A percentile compares a stretch with the other conserved stretches of the same genome.
phyloP scores from a whole-genome alignment of 2,797 vertebrate genomes.

The Taeniopygia guttata region DNA sequence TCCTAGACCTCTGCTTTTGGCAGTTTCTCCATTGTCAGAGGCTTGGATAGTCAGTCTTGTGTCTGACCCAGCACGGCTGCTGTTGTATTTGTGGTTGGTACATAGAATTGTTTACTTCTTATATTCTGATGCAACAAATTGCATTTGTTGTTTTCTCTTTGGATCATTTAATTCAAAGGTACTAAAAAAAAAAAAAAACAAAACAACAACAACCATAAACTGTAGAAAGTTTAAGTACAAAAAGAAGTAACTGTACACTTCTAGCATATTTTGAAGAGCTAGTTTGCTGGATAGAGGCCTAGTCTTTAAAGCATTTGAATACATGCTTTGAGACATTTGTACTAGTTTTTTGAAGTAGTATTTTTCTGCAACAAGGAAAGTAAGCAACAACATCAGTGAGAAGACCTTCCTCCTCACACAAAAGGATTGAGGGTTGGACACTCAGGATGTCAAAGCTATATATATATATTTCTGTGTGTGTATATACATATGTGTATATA shows the following conservation, averaged over 20 bases:
- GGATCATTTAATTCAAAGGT: not conserved
- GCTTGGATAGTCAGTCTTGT: not conserved
- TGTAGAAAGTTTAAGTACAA: too few relatives aligned
- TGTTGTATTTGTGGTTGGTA: not conserved
- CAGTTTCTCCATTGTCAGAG: not conserved
- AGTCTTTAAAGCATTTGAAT: not conserved
- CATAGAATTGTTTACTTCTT: not conserved
- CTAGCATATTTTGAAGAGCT: not conserved
- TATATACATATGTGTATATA: fast-evolving
- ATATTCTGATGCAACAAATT: not conserved
- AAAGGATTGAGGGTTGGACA: not conserved
- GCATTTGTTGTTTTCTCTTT: not conserved
- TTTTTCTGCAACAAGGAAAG: not conserved
- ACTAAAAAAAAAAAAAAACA: not conserved
- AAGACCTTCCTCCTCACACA: not conserved
- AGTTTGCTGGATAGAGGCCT: not conserved
- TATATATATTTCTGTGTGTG: fast-evolving
- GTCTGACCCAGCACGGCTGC: not conserved
- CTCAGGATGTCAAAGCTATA: not conserved
- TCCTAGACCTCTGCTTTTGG: not conserved
- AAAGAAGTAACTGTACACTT: not conserved
- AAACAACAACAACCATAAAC: not conserved
- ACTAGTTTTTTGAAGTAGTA: not conserved
- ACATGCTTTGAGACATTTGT: not conserved
- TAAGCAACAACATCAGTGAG: not conserved